Evolutionary conservation across 2,797 vertebrate genomes (phyloP).

Genomic region (Phoxinus dragarum): DNA sequence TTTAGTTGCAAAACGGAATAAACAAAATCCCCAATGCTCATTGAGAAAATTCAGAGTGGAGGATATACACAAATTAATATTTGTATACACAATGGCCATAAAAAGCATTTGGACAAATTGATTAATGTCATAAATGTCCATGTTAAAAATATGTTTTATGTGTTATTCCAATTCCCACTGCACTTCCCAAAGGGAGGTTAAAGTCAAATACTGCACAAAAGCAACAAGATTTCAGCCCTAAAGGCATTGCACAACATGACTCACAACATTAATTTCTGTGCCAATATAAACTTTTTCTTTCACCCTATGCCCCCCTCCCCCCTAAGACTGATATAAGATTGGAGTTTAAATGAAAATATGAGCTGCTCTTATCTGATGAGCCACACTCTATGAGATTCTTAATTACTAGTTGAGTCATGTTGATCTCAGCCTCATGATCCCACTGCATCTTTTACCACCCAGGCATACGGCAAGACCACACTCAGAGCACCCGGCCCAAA

Average conservation of each 20-base stretch:
- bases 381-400: slow-evolving; percentile 50
- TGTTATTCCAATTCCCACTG: background rate
- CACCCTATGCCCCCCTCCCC: background rate
- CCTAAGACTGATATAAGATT: background rate
- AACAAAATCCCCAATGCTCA: background rate
- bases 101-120: background rate
- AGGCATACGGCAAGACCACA: slow-evolving; percentile 34
- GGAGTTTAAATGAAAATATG: slow-evolving; percentile 20
- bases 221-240: background rate
- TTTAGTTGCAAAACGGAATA: slow-evolving; percentile 23
- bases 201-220: background rate
- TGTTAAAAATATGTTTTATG: background rate
- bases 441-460: slow-evolving; percentile 45
- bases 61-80: background rate
- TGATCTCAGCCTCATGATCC: slow-evolving; percentile 46
- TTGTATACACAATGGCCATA: background rate
- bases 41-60: background rate
- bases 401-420: slow-evolving; percentile 53
- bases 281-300: background rate
- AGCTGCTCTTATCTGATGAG: slow-evolving; percentile 41
- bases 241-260: slow-evolving; percentile 1
- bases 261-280: background rate
- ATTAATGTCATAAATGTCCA: background rate
- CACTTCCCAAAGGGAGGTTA: background rate
- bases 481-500: background rate